These are phyloP conservation scores for Schizothorax lantsangensis DNA, from an alignment of 2,797 vertebrate genomes.

Conservation along the genomic window DNA sequence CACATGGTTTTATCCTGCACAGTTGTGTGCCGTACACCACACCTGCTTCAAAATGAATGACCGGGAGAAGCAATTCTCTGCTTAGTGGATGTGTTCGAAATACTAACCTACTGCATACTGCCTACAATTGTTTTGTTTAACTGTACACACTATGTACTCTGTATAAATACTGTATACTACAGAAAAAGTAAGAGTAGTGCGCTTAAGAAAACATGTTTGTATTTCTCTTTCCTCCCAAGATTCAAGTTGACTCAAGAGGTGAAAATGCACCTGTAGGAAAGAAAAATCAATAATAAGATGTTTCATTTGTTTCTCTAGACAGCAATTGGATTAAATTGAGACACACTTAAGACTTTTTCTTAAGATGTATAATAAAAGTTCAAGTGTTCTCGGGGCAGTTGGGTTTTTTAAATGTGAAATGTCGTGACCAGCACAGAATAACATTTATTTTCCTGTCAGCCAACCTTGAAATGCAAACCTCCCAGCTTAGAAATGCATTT, in stretches of 20 bases:
- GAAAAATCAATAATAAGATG: neutral
- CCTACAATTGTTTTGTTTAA: neutral
- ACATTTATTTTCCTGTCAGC: neutral
- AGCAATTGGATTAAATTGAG: neutral
- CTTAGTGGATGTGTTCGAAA: slow-evolving; percentile 1
- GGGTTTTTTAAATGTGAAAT: neutral
- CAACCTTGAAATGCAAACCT: neutral
- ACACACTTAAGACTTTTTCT: neutral
- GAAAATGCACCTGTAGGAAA: neutral
- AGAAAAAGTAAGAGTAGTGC: neutral
- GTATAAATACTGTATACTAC: neutral
- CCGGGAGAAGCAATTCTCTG: slow-evolving; percentile 51
- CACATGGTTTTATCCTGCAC: slow-evolving; percentile 30
- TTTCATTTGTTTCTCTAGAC: neutral
- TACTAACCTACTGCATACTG: neutral
- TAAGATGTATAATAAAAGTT: neutral
- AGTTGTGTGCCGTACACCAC: slow-evolving; percentile 20
- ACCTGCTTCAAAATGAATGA: slow-evolving; percentile 43
- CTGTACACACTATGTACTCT: neutral
- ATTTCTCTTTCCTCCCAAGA: neutral
- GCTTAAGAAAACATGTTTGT: neutral
- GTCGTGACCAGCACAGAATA: neutral
- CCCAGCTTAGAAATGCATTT: neutral
- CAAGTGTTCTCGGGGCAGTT: no score
- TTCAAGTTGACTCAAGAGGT: neutral